A percentile compares a stretch with the other conserved stretches of the same genome.
These are phyloP conservation scores for Brachionus plicatilis DNA, from an alignment of 1,140 invertebrate genomes.

Conservation along the genomic window DNA sequence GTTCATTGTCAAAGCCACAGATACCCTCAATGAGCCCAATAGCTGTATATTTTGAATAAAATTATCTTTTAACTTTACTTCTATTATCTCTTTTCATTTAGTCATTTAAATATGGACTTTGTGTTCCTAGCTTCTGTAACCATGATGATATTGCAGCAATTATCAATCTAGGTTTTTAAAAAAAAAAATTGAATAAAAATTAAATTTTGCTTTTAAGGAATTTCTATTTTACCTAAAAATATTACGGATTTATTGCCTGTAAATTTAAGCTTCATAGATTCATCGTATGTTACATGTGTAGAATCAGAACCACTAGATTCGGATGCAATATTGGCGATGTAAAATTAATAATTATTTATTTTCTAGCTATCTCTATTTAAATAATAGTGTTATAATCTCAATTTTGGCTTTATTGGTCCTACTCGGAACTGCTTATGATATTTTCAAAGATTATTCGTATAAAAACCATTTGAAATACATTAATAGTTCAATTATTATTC, in stretches of 20 bases:
- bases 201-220: neutral
- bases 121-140: slow-evolving; percentile 11
- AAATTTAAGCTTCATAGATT: slow-evolving; percentile 11
- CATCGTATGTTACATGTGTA: neutral
- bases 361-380: neutral
- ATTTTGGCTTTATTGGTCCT: neutral
- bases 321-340: neutral
- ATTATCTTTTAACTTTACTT: neutral
- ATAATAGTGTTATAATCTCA: neutral
- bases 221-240: neutral
- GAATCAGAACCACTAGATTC: slow-evolving; percentile 3
- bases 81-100: neutral
- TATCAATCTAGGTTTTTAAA: neutral
- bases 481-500: neutral
- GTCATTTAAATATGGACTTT: slow-evolving; percentile 32
- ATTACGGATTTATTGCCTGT: slow-evolving; percentile 9
- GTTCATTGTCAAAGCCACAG: slow-evolving; percentile 9
- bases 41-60: neutral
- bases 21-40: neutral
- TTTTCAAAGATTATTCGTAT: neutral
- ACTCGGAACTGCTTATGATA: neutral
- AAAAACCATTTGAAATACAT: neutral
- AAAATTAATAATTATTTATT: neutral
- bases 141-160: slow-evolving; percentile 3
- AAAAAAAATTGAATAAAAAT: neutral